phyloP scores from a whole-genome alignment of 1,140 invertebrate species.

The Rhagoletis zephyria region DNA sequence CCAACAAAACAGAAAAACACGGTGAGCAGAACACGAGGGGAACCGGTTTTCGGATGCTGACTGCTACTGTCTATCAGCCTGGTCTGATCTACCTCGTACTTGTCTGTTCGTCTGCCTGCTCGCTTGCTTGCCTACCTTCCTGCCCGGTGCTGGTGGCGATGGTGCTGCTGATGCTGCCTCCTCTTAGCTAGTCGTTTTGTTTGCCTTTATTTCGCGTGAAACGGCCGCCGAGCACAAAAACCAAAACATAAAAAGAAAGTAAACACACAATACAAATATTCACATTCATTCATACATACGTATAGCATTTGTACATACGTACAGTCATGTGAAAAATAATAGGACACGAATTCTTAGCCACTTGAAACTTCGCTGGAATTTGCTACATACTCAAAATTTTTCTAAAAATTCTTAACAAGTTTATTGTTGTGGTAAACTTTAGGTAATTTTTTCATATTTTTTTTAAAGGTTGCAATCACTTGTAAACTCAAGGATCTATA shows the following conservation, averaged over 20 bases:
- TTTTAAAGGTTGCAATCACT: too few relatives aligned
- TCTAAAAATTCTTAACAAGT: too few relatives aligned
- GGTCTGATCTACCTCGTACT: not conserved
- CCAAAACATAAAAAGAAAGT: slow-evolving; percentile 48
- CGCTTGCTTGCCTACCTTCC: too few relatives aligned
- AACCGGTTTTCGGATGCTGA: slow-evolving; percentile 37
- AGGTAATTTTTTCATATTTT: too few relatives aligned
- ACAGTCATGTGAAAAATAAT: not conserved
- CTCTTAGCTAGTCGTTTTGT: slow-evolving; percentile 17
- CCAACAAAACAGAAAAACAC: slow-evolving; percentile 2
- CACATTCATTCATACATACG: not conserved
- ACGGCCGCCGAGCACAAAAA: slow-evolving; percentile 31
- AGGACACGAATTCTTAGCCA: too few relatives aligned
- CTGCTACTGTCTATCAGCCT: slow-evolving; percentile 11
- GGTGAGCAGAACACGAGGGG: slow-evolving; percentile 25
- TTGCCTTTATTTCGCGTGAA: slow-evolving; percentile 47
- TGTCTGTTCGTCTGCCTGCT: not conserved
- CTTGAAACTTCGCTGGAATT: too few relatives aligned
- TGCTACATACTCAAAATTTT: too few relatives aligned
- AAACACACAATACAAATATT: slow-evolving; percentile 12
- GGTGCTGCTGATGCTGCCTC: not conserved
- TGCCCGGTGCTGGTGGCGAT: too few relatives aligned
- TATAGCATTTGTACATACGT: not conserved
- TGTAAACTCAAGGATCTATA: too few relatives aligned
- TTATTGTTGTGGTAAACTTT: too few relatives aligned